Conservation (phyloP, 2,797 vertebrate genomes). For the Rhynchotus rufescens region DNA sequence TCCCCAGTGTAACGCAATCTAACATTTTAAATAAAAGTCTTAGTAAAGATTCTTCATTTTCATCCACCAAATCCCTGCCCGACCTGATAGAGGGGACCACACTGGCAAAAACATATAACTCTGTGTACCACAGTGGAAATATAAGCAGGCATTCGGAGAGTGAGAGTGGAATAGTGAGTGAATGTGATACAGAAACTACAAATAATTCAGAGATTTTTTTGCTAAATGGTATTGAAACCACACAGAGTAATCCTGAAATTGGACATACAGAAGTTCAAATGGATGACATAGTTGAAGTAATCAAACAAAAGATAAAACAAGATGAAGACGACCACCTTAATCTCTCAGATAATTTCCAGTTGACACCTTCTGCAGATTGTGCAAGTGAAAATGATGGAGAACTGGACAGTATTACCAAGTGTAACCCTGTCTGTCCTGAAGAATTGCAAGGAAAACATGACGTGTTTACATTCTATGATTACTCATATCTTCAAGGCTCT, state of each 20-base stretch:
- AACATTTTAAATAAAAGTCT: slow-evolving; percentile 85
- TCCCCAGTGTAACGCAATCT: slow-evolving; percentile 75
- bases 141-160: slow-evolving; percentile 87
- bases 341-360: slow-evolving; percentile 68
- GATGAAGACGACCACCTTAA: slow-evolving; percentile 57
- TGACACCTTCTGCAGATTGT: slow-evolving; percentile 63
- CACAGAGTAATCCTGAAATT: slow-evolving; percentile 71
- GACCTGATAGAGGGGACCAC: slow-evolving; percentile 85
- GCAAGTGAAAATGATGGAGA: slow-evolving; percentile 74
- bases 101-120: slow-evolving; percentile 71
- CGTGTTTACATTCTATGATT: slow-evolving; percentile 84
- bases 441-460: slow-evolving; percentile 79
- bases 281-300: slow-evolving; percentile 56
- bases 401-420: slow-evolving; percentile 61
- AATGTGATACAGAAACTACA: slow-evolving; percentile 88
- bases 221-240: slow-evolving; percentile 76
- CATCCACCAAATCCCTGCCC: slow-evolving; percentile 91
- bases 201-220: slow-evolving; percentile 85
- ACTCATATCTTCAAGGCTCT: slow-evolving; percentile 83
- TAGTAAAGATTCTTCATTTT: slow-evolving; percentile 93
- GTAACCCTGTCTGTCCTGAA: slow-evolving; percentile 64
- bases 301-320: slow-evolving; percentile 75
- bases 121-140: slow-evolving; percentile 76
- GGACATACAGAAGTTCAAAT: slow-evolving; percentile 65
- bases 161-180: slow-evolving; percentile 93